Evolutionary conservation across 2,797 vertebrate genomes (phyloP).

Genomic region (Simalia tracyae): DNA sequence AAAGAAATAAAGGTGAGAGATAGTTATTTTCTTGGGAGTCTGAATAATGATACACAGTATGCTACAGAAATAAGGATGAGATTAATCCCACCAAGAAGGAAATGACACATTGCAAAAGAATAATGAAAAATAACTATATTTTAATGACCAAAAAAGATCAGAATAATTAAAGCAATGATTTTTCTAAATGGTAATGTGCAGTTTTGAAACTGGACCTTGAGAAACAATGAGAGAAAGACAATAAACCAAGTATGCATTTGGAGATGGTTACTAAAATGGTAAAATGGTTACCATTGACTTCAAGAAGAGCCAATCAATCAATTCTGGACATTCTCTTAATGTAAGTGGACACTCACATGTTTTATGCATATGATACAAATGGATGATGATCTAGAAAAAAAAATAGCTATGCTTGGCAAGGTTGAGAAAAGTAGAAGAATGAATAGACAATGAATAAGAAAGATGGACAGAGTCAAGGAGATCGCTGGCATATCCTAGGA

Average conservation of each 20-base stretch:
- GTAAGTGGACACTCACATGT: background rate
- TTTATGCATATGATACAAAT: background rate
- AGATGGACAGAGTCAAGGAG: background rate
- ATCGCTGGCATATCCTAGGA: background rate
- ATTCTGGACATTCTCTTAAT: background rate
- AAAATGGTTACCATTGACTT: background rate
- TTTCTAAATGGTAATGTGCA: too few relatives aligned
- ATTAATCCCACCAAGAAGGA: background rate
- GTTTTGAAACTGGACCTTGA: too few relatives aligned
- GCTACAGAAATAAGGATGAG: background rate
- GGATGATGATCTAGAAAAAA: background rate
- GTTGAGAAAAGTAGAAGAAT: background rate
- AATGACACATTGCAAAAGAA: too few relatives aligned
- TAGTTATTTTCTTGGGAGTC: background rate
- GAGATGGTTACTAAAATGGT: background rate
- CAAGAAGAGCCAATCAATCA: background rate
- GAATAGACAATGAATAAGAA: background rate
- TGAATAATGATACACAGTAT: background rate
- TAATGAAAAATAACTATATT: too few relatives aligned
- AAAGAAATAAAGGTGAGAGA: too few relatives aligned
- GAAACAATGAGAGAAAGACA: background rate
- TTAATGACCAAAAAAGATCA: too few relatives aligned
- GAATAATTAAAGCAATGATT: too few relatives aligned
- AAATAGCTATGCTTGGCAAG: background rate
- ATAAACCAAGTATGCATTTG: background rate